Conservation (phyloP, 2,888 invertebrate species). For the Epinotia bilunana region DNA sequence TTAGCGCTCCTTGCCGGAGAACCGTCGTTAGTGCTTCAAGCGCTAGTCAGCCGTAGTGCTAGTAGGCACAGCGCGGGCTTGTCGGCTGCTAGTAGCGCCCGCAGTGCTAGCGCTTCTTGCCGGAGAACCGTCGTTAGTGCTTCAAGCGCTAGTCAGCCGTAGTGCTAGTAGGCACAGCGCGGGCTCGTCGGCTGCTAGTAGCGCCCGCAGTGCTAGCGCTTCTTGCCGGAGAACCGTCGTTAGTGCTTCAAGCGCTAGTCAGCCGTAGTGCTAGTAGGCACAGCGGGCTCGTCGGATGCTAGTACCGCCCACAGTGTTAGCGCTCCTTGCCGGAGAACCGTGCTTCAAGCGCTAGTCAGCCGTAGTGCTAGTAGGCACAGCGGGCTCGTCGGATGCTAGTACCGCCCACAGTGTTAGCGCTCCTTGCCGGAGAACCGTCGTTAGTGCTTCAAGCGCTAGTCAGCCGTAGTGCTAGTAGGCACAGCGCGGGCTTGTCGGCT, state of each 20-base stretch:
- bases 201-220: constrained; percentile 87
- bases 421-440: too few species aligned
- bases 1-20: not conserved
- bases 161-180: constrained; percentile 67
- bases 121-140: not conserved
- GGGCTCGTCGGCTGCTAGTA: constrained; percentile 78
- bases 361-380: too few species aligned
- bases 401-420: too few species aligned
- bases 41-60: constrained; percentile 52
- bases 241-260: too few species aligned
- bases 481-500: constrained; percentile 69
- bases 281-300: too few species aligned
- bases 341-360: too few species aligned
- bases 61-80: constrained; percentile 59
- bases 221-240: constrained; percentile 90
- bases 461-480: constrained; percentile 72
- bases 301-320: too few species aligned
- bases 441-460: constrained; percentile 46
- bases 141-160: constrained; percentile 59
- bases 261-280: too few species aligned
- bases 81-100: constrained; percentile 82
- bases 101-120: constrained; percentile 65
- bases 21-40: not conserved
- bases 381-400: too few species aligned
- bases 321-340: too few species aligned